Evolutionary conservation across 2,888 invertebrate genomes (phyloP).

Genomic region (Lycia hirtaria): DNA sequence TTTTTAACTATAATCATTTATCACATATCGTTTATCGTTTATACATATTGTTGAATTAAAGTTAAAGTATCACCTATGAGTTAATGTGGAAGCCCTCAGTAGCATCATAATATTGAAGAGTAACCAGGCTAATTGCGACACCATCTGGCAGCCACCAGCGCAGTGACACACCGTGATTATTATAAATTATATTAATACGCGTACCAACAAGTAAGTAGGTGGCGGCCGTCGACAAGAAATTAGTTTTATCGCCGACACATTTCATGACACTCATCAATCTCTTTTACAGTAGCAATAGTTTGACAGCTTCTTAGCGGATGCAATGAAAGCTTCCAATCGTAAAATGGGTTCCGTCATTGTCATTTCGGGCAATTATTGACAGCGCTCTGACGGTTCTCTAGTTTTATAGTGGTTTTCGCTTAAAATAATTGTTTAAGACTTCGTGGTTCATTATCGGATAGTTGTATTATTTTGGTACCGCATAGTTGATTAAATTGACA

Average conservation of each 20-base stretch:
- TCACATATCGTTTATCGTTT: too few relatives aligned
- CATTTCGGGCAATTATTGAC: too few relatives aligned
- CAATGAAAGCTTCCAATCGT: constrained; percentile 5
- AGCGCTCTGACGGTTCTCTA: too few relatives aligned
- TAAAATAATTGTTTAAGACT: too few relatives aligned
- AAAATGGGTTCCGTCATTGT: constrained; percentile 1
- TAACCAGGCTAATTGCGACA: constrained; percentile 26
- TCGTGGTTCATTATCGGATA: too few relatives aligned
- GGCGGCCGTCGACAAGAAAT: constrained; percentile 15
- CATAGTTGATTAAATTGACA: too few relatives aligned
- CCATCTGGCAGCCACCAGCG: constrained; percentile 22
- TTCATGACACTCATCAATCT: constrained; percentile 26
- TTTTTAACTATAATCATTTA: too few relatives aligned
- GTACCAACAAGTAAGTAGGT: too few relatives aligned
- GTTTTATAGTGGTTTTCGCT: too few relatives aligned
- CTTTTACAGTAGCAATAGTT: constrained; percentile 21
- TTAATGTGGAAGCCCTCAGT: constrained; percentile 25
- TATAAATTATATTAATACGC: constrained; percentile 14
- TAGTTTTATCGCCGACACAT: constrained; percentile 24
- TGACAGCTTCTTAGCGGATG: constrained; percentile 5
- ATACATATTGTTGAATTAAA: too few relatives aligned
- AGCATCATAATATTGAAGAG: constrained; percentile 22
- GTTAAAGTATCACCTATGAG: constrained; percentile 11
- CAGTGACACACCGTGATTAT: constrained; percentile 20
- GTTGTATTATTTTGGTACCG: too few relatives aligned